These are phyloP conservation scores for Dryomyza anilis DNA, from an alignment of 2,888 invertebrate genomes.

Conservation along the genomic window DNA sequence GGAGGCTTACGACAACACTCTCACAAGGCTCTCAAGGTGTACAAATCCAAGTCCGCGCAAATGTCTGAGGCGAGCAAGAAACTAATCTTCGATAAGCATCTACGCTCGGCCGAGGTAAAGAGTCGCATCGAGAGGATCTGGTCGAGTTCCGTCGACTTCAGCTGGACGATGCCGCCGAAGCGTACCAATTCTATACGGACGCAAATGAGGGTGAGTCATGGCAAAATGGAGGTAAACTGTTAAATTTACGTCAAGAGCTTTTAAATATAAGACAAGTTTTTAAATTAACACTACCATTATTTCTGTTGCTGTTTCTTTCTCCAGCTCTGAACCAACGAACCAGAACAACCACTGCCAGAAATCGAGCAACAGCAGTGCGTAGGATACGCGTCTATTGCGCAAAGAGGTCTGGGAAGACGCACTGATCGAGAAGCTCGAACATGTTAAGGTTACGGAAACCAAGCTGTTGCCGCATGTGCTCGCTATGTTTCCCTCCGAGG, in stretches of 20 bases:
- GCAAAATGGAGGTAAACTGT: too few species aligned
- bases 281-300: background rate
- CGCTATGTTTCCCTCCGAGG: slow-evolving; percentile 87
- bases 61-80: slow-evolving; percentile 72
- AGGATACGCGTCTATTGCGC: slow-evolving; percentile 81
- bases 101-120: slow-evolving; percentile 80
- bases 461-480: slow-evolving; percentile 85
- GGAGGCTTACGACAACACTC: slow-evolving; percentile 96
- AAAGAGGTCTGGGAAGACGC: slow-evolving; percentile 94
- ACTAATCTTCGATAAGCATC: slow-evolving; percentile 80
- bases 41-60: slow-evolving; percentile 72
- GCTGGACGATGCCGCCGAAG: slow-evolving; percentile 86
- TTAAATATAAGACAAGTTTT: too few species aligned
- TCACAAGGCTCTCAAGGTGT: slow-evolving; percentile 80
- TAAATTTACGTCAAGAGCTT: too few species aligned
- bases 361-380: slow-evolving; percentile 75
- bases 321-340: slow-evolving; percentile 63
- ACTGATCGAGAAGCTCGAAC: slow-evolving; percentile 81
- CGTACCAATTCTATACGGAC: slow-evolving; percentile 96
- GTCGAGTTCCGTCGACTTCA: slow-evolving; percentile 76
- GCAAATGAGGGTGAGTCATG: slow-evolving; percentile 98
- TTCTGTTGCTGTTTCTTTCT: too few species aligned
- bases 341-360: slow-evolving; percentile 65
- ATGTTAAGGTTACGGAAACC: slow-evolving; percentile 85
- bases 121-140: slow-evolving; percentile 79